Conservation (phyloP, 2,797 vertebrate species). For the Mormyrops attenuatus region DNA sequence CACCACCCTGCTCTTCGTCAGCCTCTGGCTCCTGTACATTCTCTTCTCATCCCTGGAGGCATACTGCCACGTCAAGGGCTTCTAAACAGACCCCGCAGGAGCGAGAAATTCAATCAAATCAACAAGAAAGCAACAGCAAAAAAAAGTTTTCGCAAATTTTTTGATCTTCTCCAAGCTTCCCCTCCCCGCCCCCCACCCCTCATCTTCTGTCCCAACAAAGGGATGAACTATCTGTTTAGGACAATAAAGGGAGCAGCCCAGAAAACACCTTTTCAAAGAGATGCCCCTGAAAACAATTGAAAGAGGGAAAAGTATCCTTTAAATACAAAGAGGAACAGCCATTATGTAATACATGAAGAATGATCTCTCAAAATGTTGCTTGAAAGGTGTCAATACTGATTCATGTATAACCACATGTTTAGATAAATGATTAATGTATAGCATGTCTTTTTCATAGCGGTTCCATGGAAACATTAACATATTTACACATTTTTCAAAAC, state of each 20-base stretch:
- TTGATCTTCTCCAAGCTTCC: conserved; percentile 6
- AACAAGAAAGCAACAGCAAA: conserved; percentile 25
- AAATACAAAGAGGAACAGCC: background rate
- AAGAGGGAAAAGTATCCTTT: background rate
- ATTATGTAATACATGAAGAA: background rate
- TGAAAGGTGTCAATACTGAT: conserved; percentile 7
- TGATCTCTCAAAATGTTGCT: background rate
- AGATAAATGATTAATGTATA: background rate
- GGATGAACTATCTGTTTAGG: background rate
- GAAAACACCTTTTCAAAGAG: background rate
- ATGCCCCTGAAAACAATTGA: background rate
- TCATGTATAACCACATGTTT: conserved; percentile 3
- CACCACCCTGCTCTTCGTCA: conserved; percentile 86
- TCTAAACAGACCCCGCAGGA: conserved; percentile 69
- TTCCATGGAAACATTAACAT: conserved; percentile 12
- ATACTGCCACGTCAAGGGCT: conserved; percentile 99
- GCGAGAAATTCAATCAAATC: background rate
- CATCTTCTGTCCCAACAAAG: background rate
- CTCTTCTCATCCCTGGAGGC: conserved; percentile 99
- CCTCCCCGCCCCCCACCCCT: background rate
- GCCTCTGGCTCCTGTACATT: conserved; percentile 99
- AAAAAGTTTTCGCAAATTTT: conserved; percentile 4
- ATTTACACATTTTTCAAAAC: conserved; percentile 14
- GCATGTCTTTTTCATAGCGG: background rate
- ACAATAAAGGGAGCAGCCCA: background rate